Evolutionary conservation across 2,113 vertebrate species (phyloP), one percentile per base, ranked within the genome.

Genomic region (Phalacrocorax carbo): DNA sequence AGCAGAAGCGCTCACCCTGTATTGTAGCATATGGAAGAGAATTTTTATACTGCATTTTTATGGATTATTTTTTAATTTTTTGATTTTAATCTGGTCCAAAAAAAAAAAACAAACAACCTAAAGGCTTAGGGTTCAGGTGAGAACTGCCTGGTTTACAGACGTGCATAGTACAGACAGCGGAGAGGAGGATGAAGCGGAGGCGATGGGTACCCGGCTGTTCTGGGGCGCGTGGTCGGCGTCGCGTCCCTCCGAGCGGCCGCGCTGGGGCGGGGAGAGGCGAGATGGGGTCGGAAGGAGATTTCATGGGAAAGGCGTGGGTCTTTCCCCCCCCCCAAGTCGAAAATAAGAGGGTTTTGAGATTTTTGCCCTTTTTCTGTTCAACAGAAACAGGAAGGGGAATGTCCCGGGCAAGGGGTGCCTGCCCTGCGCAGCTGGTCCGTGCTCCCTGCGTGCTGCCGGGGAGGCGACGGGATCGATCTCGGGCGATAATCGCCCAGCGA

Each of bases 21-120:
- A 91, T 95, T 96, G 96, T 94, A 96, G 97, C 97, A 95, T 91
- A 97, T 25, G 95, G 96, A 94, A 97, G 97, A 97, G 96, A 95
- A 91, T 96, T 98, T 98, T 98, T 97, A 97, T 98, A 97, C 85
- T 11, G 75, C 94, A 51, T 97, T 98, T 97, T 94, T 97, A 98
- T 90, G 98, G 95, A 97, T 96, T 98, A 86, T 98, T 97, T 98
- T 98, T 91, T 97, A 96, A 96, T 38, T 91, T 88, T 86, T 86
- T 81, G 86, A 73, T 93, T 97, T 94, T 69, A 44, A 92, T 57
- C 94, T 88, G 93, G 91, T 86, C 55, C 48, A 46, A 57, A 94
- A 66, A 19, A 17, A 13, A 42, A 51, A 51, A 51, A 51, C 9
- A 54, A 94, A 64, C 15, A 17, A n/a, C 38, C 38, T 38, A 38